phyloP scores from a whole-genome alignment of 2,113 vertebrate genomes.

The Percina caprodes region DNA sequence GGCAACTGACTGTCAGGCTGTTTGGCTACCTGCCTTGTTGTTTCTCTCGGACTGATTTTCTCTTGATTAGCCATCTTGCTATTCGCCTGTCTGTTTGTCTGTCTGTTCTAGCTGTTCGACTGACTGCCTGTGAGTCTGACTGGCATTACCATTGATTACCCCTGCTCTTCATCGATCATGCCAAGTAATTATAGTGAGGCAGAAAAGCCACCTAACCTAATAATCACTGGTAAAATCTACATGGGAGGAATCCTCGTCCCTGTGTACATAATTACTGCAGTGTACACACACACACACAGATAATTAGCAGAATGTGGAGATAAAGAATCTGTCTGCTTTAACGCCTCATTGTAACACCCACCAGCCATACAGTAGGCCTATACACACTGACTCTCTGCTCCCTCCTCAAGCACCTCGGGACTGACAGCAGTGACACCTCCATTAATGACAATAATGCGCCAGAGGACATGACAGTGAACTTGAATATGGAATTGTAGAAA shows the following conservation, averaged over 20 bases:
- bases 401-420: conserved; percentile 26
- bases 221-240: conserved; percentile 62
- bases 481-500: conserved; percentile 29
- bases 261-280: conserved; percentile 44
- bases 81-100: conserved; percentile 6
- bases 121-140: conserved; percentile 41
- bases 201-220: conserved; percentile 69
- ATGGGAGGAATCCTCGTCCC: conserved; percentile 35
- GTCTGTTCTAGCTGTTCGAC: conserved; percentile 19
- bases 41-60: conserved; percentile 60
- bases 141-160: conserved; percentile 69
- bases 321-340: conserved; percentile 35
- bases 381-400: conserved; percentile 5
- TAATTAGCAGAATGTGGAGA: conserved; percentile 60
- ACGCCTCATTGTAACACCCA: conserved; percentile 37
- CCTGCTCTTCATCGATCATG: conserved; percentile 66
- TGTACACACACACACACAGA: conserved; percentile 39
- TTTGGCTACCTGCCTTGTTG: conserved; percentile 53
- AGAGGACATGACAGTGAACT: conserved; percentile 62
- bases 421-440: conserved; percentile 44
- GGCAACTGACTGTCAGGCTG: conserved; percentile 55
- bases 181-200: conserved; percentile 67
- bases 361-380: conserved; percentile 2
- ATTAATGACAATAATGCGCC: conserved; percentile 57
- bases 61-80: conserved; percentile 59